These are phyloP conservation scores for Oxyura jamaicensis DNA, from an alignment of 2,113 vertebrate genomes.

Conservation along the genomic window DNA sequence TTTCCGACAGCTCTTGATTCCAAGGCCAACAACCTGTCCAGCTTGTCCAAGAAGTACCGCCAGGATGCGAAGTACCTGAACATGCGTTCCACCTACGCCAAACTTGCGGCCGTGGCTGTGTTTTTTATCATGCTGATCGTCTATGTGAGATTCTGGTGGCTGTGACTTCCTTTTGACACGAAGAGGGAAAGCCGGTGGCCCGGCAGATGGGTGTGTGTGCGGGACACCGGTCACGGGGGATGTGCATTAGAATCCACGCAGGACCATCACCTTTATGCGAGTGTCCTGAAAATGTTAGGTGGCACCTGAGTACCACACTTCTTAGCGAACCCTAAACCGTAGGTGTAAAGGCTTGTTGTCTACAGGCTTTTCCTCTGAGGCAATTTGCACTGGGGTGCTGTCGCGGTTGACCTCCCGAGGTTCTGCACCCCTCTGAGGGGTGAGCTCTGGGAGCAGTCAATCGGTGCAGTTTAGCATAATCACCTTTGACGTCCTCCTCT, in stretches of 20 bases:
- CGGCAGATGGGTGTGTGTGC: constrained; percentile 66
- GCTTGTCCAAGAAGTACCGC: constrained; percentile 97
- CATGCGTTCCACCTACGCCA: constrained; percentile 98
- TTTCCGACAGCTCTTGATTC: constrained; percentile 90
- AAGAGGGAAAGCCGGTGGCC: constrained; percentile 64
- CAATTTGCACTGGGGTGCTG: constrained; percentile 40
- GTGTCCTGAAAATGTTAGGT: constrained; percentile 65
- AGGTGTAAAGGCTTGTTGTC: constrained; percentile 57
- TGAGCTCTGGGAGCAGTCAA: background rate
- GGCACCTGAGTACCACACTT: constrained; percentile 30
- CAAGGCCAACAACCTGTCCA: constrained; percentile 97
- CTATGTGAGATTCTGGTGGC: constrained; percentile 99
- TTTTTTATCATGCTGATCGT: constrained; percentile 99
- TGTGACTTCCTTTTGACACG: constrained; percentile 77
- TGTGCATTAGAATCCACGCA: constrained; percentile 78
- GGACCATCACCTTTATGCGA: constrained; percentile 45
- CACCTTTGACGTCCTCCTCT: constrained; percentile 33
- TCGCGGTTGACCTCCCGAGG: constrained; percentile 2
- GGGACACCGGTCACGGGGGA: constrained; percentile 71
- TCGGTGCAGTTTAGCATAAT: constrained; percentile 28
- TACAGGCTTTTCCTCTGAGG: constrained; percentile 71
- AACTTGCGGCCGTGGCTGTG: constrained; percentile 92
- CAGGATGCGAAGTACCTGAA: constrained; percentile 98
- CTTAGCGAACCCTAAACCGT: constrained; percentile 60
- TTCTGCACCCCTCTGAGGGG: background rate